Evolutionary conservation across 2,113 vertebrate species (phyloP).

Genomic region (Mugil cephalus): DNA sequence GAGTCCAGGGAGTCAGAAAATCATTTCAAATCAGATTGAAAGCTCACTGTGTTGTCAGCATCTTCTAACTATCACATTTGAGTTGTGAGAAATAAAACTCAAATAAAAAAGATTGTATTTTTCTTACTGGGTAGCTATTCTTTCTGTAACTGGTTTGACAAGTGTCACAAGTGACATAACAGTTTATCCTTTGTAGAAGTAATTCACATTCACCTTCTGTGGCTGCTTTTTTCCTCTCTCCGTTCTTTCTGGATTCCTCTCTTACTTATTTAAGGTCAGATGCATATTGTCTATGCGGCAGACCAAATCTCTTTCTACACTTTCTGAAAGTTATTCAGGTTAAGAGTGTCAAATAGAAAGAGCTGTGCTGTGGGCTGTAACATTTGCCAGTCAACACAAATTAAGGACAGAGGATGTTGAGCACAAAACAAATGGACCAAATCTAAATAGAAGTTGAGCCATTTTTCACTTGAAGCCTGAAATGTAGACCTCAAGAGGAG

Average conservation of each 20-base stretch:
- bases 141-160: background rate
- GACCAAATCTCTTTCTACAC: too few relatives aligned
- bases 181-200: background rate
- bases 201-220: background rate
- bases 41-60: background rate
- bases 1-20: too few relatives aligned
- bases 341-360: too few relatives aligned
- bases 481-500: too few relatives aligned
- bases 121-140: background rate
- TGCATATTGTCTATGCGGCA: slow-evolving; percentile 1
- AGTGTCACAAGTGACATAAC: slow-evolving; percentile 12
- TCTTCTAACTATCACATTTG: background rate
- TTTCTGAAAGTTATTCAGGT: too few relatives aligned
- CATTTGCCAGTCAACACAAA: too few relatives aligned
- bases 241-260: background rate
- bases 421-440: too few relatives aligned
- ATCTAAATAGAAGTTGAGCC: too few relatives aligned
- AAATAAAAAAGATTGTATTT: too few relatives aligned
- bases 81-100: background rate
- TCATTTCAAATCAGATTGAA: background rate
- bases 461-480: too few relatives aligned
- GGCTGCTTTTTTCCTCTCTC: background rate
- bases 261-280: slow-evolving; percentile 2
- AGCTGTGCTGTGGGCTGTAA: too few relatives aligned
- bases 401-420: too few relatives aligned